Evolutionary conservation across 2,113 vertebrate genomes (phyloP), one percentile per base, ranked within the genome.

Genomic region (Fregata magnificens): DNA sequence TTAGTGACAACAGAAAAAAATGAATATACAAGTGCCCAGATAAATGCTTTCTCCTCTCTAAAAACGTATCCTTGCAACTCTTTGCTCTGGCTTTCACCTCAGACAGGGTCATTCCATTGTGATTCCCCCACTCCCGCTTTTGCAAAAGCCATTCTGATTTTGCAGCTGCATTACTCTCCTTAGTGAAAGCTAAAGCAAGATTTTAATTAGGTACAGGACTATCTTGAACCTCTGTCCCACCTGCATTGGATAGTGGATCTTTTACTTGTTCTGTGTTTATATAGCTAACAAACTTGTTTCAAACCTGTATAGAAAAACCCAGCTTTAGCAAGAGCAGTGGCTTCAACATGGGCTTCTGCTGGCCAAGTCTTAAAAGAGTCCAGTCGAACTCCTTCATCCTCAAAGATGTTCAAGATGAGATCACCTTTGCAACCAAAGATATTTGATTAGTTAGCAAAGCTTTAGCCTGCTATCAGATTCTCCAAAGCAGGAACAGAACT

Each of bases 361-460:
- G 92, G 94, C 83, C 92, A 93, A 17, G 59, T 94, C 59, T 93
- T 76, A 53, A 92, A 94, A 28, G 94, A 93, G 28, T 89, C 94
- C 40, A 93, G 59, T 10, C 65, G 20, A 67, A 79, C 49, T 42
- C n/a, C 52, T 83, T 88, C 70, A 62, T 91, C 66, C 40, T 91
- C 74, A 65, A 83, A 96, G 55, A 94, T 79, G 67, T 78, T 93
- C 25, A 69, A n/a, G 26, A 34, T 7, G 8, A 42, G 42, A 55
- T 44, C 34, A 25, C 85, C 65, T 95, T 58, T 45, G 52, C 28
- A 81, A 58, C 15, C n/a, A 81, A 69, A 86, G 50, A 81, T 7
- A 88, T 18, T 15, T 42, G 26, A 56, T 42, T 29, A 80, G 8
- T 34, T 63, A 72, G 28, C 34, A 88, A 55, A 53, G 38, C 29